Percentiles rank a stretch among this genome's conserved stretches.
These are phyloP conservation scores for Heptranchias perlo DNA, from an alignment of 2,113 vertebrate species.

Conservation along the genomic window DNA sequence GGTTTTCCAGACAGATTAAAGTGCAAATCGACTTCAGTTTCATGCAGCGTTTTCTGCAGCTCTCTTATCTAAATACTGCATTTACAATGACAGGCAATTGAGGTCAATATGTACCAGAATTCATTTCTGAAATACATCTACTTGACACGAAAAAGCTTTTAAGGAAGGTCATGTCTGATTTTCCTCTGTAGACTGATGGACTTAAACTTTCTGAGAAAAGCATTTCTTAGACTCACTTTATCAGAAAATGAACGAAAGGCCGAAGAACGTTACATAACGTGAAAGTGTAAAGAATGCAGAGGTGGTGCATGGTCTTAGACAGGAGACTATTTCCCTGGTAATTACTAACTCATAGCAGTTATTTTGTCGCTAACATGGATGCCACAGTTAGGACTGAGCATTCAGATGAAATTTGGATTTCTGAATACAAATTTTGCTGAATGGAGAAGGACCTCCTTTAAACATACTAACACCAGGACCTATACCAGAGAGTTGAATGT, in stretches of 20 bases:
- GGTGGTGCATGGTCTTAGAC: not conserved
- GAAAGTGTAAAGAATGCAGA: not conserved
- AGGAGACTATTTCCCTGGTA: not conserved
- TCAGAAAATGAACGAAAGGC: not conserved
- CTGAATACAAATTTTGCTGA: not conserved
- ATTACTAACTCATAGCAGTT: not conserved
- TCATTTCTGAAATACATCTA: conserved; percentile 36
- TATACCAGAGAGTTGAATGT: not conserved
- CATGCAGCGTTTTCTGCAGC: conserved; percentile 8
- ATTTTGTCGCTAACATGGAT: not conserved
- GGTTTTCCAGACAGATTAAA: conserved; percentile 35
- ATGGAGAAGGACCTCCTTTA: not conserved
- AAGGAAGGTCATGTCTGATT: conserved; percentile 25
- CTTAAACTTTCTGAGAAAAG: not conserved
- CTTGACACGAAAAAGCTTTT: conserved; percentile 28
- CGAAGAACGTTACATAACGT: not conserved
- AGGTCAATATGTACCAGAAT: conserved; percentile 35
- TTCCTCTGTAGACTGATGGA: conserved; percentile 18
- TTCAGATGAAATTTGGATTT: not conserved
- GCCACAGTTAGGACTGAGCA: not conserved
- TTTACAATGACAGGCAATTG: conserved; percentile 35
- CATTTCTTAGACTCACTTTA: not conserved
- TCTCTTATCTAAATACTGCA: conserved; percentile 34
- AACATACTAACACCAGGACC: not conserved
- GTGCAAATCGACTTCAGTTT: conserved; percentile 29